Percentiles rank a stretch among this genome's conserved stretches.
Conservation (phyloP, 2,888 invertebrate genomes). For the Xestia ashworthii region DNA sequence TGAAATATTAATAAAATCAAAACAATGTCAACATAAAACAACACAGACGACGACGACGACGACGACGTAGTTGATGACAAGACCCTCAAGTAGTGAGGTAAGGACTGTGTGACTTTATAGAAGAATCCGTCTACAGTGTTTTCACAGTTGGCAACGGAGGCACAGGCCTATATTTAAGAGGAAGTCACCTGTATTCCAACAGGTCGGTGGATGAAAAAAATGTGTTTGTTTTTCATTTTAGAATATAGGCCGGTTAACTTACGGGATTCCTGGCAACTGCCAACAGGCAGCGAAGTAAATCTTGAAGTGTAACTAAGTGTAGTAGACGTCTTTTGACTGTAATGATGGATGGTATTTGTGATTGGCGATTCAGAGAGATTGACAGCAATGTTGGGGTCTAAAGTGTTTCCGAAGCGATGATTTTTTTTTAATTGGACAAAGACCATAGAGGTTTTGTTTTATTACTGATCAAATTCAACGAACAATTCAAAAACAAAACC, state of each 20-base stretch:
- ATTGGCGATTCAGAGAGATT: not conserved
- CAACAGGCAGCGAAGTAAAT: not conserved
- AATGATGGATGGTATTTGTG: not conserved
- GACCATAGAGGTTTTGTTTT: not conserved
- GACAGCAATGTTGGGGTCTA: not conserved
- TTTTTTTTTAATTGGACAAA: not conserved
- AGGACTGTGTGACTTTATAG: not conserved
- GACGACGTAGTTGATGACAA: conserved; percentile 17
- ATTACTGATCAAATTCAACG: not conserved
- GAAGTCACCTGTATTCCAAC: not conserved
- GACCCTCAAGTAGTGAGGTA: not conserved
- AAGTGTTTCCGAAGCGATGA: not conserved
- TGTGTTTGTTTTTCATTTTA: not conserved
- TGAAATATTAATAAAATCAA: too few relatives aligned
- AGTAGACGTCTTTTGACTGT: not conserved
- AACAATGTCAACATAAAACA: too few relatives aligned
- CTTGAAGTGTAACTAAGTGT: not conserved
- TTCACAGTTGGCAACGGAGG: not conserved
- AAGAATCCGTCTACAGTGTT: not conserved
- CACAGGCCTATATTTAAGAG: not conserved
- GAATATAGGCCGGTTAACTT: not conserved
- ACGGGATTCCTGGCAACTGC: not conserved
- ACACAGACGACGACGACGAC: too few relatives aligned
- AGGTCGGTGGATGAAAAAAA: not conserved
- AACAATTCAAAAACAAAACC: not conserved